Conservation (phyloP, 2,113 vertebrate genomes). For the Tachysurus fulvidraco region DNA sequence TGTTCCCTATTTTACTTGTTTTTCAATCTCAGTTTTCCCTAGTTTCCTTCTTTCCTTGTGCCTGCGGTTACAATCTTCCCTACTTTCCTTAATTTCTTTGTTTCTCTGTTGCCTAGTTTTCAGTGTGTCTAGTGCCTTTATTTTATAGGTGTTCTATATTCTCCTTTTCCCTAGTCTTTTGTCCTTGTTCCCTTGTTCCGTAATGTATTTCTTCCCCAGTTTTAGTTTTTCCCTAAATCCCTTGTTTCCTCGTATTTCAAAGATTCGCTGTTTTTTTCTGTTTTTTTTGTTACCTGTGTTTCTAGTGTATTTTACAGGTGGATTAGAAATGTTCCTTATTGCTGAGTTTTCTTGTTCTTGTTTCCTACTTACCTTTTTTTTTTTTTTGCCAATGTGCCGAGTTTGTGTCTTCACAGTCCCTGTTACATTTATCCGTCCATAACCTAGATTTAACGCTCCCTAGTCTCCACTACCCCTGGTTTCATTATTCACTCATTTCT, state of each 20-base stretch:
- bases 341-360: slow-evolving; percentile 3
- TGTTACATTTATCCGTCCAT: not conserved
- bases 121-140: not conserved
- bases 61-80: not conserved
- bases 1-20: not conserved
- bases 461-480: not conserved
- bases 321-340: not conserved
- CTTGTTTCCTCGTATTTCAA: not conserved
- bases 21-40: not conserved
- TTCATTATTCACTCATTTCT: slow-evolving; percentile 1
- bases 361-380: not conserved
- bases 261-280: not conserved
- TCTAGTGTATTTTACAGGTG: not conserved
- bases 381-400: not conserved
- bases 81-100: not conserved
- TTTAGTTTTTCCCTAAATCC: too few species aligned
- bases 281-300: not conserved
- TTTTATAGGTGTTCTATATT: not conserved
- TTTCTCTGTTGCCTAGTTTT: not conserved
- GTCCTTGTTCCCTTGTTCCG: not conserved
- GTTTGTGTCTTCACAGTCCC: not conserved
- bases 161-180: not conserved
- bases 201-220: not conserved
- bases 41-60: not conserved
- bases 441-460: slow-evolving; percentile 8